Conservation (phyloP, 2,888 invertebrate genomes). For the Pristionchus arcanus region DNA sequence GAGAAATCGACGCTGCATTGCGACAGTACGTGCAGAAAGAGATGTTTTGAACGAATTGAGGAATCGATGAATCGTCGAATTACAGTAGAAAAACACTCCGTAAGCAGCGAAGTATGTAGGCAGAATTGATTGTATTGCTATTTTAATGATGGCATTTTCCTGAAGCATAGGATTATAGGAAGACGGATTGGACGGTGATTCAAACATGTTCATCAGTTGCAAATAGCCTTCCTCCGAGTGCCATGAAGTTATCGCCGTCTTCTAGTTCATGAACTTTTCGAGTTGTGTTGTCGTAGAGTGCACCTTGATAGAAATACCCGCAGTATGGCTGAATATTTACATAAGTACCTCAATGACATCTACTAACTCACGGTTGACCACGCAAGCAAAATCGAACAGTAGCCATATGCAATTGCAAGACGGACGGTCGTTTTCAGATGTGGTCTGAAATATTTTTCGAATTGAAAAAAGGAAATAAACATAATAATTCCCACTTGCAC, state of each 20-base stretch:
- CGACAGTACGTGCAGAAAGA: neutral
- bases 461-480: neutral
- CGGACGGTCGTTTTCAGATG: neutral
- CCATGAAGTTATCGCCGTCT: neutral
- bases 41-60: neutral
- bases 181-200: neutral
- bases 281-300: slow-evolving; percentile 1
- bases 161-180: neutral
- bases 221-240: neutral
- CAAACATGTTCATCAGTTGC: neutral
- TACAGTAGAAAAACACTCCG: neutral
- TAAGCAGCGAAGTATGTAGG: slow-evolving; percentile 40
- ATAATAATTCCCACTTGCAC: neutral
- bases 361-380: neutral
- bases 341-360: neutral
- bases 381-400: neutral
- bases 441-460: neutral
- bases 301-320: neutral
- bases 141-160: neutral
- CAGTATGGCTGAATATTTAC: neutral
- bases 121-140: neutral
- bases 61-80: neutral
- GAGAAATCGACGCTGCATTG: slow-evolving; percentile 14
- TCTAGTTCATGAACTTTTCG: neutral
- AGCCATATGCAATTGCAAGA: neutral